These are phyloP conservation scores for Selenia dentaria DNA, from an alignment of 2,888 invertebrate genomes.

Conservation along the genomic window DNA sequence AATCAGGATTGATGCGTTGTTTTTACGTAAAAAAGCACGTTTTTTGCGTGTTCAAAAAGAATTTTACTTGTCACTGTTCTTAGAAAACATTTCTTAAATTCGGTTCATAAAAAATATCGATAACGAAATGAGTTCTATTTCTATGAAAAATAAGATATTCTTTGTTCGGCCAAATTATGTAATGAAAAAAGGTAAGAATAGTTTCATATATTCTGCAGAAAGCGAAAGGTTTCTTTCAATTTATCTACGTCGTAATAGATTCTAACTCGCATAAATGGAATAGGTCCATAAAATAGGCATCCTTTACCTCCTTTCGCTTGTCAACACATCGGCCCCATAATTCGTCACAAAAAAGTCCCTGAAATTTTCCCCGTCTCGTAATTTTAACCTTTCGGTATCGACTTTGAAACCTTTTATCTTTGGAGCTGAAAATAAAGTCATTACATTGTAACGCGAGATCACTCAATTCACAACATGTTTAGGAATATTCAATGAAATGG, in stretches of 20 bases:
- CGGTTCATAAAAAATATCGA: neutral
- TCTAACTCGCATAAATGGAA: slow-evolving; percentile 24
- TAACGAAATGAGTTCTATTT: neutral
- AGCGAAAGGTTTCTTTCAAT: slow-evolving; percentile 16
- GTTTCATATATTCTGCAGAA: slow-evolving; percentile 16
- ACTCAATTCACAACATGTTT: slow-evolving; percentile 25
- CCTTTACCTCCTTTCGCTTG: slow-evolving; percentile 18
- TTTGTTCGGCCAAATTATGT: slow-evolving; percentile 8
- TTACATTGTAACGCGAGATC: slow-evolving; percentile 47
- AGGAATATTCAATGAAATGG: slow-evolving; percentile 26
- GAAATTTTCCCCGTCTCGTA: slow-evolving; percentile 14
- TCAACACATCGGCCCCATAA: slow-evolving; percentile 25
- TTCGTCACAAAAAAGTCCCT: slow-evolving; percentile 20
- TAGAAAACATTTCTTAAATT: no score
- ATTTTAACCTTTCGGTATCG: slow-evolving; percentile 41
- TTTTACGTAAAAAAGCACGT: no score
- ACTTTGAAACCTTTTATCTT: slow-evolving; percentile 44
- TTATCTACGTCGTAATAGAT: slow-evolving; percentile 25
- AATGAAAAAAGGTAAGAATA: slow-evolving; percentile 16
- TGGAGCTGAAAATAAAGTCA: slow-evolving; percentile 45
- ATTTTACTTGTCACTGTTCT: no score
- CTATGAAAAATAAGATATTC: neutral
- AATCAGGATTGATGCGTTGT: no score
- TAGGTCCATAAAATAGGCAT: slow-evolving; percentile 28
- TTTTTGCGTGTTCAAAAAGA: no score